A percentile compares a stretch with the other conserved stretches of the same genome.
Conservation (phyloP, 1,140 invertebrate genomes). For the Ptiloglossa arizonensis region DNA sequence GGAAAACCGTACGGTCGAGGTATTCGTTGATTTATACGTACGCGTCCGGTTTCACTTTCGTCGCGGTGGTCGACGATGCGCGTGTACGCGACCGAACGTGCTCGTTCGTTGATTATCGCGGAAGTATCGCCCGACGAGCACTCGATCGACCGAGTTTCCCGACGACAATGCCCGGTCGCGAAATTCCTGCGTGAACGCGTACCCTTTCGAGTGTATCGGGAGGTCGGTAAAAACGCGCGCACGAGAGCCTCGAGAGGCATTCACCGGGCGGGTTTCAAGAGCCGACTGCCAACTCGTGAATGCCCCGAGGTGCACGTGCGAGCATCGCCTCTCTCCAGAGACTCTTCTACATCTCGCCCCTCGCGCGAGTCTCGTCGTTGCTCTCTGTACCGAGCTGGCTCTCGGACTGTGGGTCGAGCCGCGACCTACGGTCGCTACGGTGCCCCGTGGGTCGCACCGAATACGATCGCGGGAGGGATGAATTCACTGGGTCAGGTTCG, state of each 20-base stretch:
- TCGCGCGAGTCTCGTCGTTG: too few species aligned
- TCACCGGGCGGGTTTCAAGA: slow-evolving; percentile 68
- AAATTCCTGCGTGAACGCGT: slow-evolving; percentile 35
- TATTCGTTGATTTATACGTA: too few species aligned
- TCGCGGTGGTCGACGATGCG: slow-evolving; percentile 25
- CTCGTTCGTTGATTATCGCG: background rate
- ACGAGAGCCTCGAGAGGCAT: slow-evolving; percentile 60
- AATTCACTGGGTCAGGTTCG: slow-evolving; percentile 47
- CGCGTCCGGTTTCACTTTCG: slow-evolving; percentile 38
- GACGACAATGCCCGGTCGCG: slow-evolving; percentile 21
- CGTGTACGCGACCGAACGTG: slow-evolving; percentile 28
- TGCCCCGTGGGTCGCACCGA: slow-evolving; percentile 28
- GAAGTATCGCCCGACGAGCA: background rate
- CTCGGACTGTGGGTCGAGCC: slow-evolving; percentile 74
- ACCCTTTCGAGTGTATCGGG: slow-evolving; percentile 13
- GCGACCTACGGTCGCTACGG: slow-evolving; percentile 68
- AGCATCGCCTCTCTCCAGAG: slow-evolving; percentile 58
- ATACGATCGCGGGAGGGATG: slow-evolving; percentile 8
- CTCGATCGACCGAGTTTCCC: background rate
- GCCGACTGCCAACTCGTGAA: slow-evolving; percentile 68
- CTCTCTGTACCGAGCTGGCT: background rate
- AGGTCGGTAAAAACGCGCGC: slow-evolving; percentile 57
- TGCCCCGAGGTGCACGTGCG: slow-evolving; percentile 67
- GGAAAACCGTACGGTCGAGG: too few species aligned
- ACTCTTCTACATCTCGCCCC: slow-evolving; percentile 43